Base-by-base conservation (phyloP, 2,797 vertebrate genomes). In the Acrossocheilus fasciatus region DNA sequence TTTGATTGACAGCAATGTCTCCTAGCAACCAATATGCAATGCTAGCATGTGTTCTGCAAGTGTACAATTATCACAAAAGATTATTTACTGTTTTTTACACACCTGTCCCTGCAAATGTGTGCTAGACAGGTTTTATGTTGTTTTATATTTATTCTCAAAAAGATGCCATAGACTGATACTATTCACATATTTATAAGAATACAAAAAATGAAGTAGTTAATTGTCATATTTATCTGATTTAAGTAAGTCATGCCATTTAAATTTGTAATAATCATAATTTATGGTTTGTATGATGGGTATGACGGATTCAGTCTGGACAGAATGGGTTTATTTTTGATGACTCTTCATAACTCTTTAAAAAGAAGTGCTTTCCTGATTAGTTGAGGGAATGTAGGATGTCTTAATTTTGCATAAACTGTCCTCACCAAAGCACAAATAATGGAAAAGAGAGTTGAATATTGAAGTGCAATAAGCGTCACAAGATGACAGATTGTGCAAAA, bases 371-470 rank as follows among this genome's bases (percentile, higher is more conserved):
- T 30, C 15, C 6, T 43, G 17, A 74, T 83, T 47, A 74, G 54
- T 66, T 14, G 7, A 75, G 54, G 41, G 57, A 75, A 43, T n/a
- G 70, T 20, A 23, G 20, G 45, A 66, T 26, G 57, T 66, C 82
- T 84, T 76, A 76, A 84, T 84, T 75, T 84, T 66, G 57, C 57
- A 84, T 84, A 26, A 76, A 66, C 72, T 39, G 30, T 50, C 41
- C 4, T 52, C 41, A 47, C 50, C 81, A 57, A n/a, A 39, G 50
- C 64, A 83, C 62, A 45, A 78, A 87, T 82, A 83, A 82, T 83
- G 39, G 45, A 82, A 72, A 72, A 70, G 81, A 64, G 23, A 15
- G n/a, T 39, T 70, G 43, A 77, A 83, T 72, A 78, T 87, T 50
- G 26, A 72, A 78, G 20, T 1, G 39, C 43, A 82, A 69, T 77